Conservation (phyloP, 2,797 vertebrate genomes). For the Leptodactylus fallax region DNA sequence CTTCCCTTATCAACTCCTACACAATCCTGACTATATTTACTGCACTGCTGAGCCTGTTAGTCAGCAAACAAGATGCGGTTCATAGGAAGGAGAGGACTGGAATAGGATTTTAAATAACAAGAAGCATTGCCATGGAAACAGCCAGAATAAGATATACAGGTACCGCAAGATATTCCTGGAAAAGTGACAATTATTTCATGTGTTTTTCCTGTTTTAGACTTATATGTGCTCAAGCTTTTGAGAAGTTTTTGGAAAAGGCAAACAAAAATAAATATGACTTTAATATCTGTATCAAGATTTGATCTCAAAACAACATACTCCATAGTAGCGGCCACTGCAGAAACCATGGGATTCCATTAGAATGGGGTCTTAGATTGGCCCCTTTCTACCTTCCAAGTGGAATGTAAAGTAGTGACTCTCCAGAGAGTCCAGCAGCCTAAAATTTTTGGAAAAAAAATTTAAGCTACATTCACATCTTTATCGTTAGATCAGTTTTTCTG, state of each 20-base stretch:
- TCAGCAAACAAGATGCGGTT: constrained; percentile 57
- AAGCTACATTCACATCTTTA: too few relatives aligned
- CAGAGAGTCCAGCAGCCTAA: too few relatives aligned
- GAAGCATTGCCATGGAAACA: constrained; percentile 55
- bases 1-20: constrained; percentile 41
- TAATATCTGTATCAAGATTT: too few relatives aligned
- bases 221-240: neutral
- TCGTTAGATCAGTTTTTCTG: too few relatives aligned
- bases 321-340: too few relatives aligned
- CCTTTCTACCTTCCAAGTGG: too few relatives aligned
- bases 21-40: constrained; percentile 18
- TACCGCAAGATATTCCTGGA: constrained; percentile 23
- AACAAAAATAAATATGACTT: neutral
- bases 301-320: too few relatives aligned
- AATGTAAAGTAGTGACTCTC: too few relatives aligned
- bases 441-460: too few relatives aligned
- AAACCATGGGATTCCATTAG: too few relatives aligned
- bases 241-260: constrained; percentile 1
- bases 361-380: too few relatives aligned
- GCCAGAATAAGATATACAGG: constrained; percentile 35
- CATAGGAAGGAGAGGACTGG: constrained; percentile 19
- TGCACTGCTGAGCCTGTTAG: constrained; percentile 51
- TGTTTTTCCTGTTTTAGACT: neutral
- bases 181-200: constrained; percentile 17
- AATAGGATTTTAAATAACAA: constrained; percentile 42